These are phyloP conservation scores for Meteorus sp. DNA, from an alignment of 1,140 invertebrate species.

Conservation along the genomic window DNA sequence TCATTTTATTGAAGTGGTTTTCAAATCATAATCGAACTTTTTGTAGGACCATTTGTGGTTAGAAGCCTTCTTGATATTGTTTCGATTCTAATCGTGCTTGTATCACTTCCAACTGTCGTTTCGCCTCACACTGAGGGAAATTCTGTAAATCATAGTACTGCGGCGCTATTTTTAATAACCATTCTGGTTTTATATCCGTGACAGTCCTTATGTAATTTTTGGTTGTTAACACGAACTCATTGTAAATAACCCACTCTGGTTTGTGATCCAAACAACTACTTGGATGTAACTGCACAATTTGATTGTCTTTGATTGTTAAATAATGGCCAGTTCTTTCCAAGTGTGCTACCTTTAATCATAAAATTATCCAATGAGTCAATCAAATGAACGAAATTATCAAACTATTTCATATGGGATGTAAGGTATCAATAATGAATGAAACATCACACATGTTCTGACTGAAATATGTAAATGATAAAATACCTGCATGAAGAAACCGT, in stretches of 20 bases:
- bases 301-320: conserved; percentile 98
- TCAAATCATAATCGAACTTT: conserved; percentile 26
- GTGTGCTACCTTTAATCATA: conserved; percentile 78
- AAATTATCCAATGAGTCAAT: background rate
- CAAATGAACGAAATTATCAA: too few species aligned
- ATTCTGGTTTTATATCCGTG: conserved; percentile 96
- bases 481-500: conserved; percentile 99
- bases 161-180: conserved; percentile 93
- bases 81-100: conserved; percentile 82
- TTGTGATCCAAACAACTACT: conserved; percentile 99
- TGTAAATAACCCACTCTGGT: conserved; percentile 99
- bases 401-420: too few species aligned
- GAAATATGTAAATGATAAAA: conserved; percentile 9
- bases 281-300: conserved; percentile 97
- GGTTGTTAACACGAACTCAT: conserved; percentile 99
- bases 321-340: conserved; percentile 95
- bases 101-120: conserved; percentile 85
- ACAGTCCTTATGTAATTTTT: conserved; percentile 99
- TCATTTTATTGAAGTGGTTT: background rate
- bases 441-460: background rate
- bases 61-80: conserved; percentile 86
- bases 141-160: conserved; percentile 98
- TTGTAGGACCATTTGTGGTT: conserved; percentile 50
- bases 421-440: too few species aligned
- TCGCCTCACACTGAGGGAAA: conserved; percentile 97